phyloP scores from a whole-genome alignment of 2,797 vertebrate species.

The Glossophaga mutica region DNA sequence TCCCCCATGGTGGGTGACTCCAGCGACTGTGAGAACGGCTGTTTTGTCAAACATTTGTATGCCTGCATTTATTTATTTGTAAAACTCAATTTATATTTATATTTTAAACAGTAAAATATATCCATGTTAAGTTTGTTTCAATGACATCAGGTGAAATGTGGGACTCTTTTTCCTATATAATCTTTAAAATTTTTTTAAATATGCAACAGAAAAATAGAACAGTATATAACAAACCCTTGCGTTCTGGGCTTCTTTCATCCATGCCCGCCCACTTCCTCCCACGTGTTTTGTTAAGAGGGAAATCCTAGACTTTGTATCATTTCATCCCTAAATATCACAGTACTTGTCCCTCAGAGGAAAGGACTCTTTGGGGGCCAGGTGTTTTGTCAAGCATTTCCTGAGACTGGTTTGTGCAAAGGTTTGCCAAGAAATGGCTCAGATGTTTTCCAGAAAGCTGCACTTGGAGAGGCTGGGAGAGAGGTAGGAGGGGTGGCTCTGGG shows the following conservation, averaged over 20 bases:
- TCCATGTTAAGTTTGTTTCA: conserved; percentile 6
- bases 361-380: background rate
- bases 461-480: too few species aligned
- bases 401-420: background rate
- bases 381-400: conserved; percentile 32
- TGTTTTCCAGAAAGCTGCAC: background rate
- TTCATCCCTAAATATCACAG: background rate
- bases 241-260: background rate
- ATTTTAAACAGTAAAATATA: conserved; percentile 19
- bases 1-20: background rate
- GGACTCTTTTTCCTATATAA: background rate
- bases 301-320: background rate
- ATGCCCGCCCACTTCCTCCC: background rate
- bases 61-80: background rate
- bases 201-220: background rate
- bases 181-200: conserved; percentile 8
- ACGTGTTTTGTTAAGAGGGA: background rate
- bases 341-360: conserved; percentile 1
- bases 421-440: background rate
- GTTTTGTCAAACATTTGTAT: background rate
- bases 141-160: background rate
- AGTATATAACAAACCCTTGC: background rate
- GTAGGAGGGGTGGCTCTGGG: background rate
- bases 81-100: background rate
- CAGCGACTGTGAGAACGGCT: background rate